Percentiles rank a stretch among this genome's conserved stretches.
Conservation (phyloP, 2,113 vertebrate genomes). For the Antechinus flavipes region DNA sequence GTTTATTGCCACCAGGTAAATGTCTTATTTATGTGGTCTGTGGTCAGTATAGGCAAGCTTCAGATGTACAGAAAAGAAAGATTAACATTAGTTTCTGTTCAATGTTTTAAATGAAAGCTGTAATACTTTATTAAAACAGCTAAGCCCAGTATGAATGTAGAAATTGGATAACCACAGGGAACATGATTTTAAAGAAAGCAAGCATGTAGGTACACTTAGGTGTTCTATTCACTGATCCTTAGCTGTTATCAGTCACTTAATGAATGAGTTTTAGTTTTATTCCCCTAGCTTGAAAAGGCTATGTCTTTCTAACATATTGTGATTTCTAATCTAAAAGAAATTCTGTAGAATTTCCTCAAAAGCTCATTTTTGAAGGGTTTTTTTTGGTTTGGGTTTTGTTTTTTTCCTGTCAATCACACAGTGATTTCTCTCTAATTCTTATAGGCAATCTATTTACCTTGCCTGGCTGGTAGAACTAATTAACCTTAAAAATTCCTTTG, state of each 20-base stretch:
- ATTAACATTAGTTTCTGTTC: neutral
- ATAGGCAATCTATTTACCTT: neutral
- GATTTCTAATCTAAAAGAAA: neutral
- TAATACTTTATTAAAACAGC: neutral
- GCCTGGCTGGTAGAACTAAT: neutral
- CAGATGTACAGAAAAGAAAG: neutral
- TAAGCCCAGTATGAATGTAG: neutral
- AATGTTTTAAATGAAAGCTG: neutral
- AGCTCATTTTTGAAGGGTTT: neutral
- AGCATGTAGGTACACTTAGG: neutral
- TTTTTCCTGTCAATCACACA: neutral
- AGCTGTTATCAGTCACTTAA: neutral
- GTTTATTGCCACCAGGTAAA: neutral
- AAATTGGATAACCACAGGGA: neutral
- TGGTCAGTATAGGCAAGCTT: neutral
- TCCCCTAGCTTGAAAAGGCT: neutral
- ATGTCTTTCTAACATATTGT: neutral
- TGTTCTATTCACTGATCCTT: slow-evolving; percentile 28
- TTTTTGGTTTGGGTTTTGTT: neutral
- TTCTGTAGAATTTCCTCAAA: neutral
- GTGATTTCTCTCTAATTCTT: neutral
- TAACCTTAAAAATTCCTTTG: neutral
- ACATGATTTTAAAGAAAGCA: neutral
- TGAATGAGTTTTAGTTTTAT: slow-evolving; percentile 19
- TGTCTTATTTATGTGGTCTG: neutral